Conservation (phyloP, 2,888 invertebrate species). For the Trissolcus brochymenae region DNA sequence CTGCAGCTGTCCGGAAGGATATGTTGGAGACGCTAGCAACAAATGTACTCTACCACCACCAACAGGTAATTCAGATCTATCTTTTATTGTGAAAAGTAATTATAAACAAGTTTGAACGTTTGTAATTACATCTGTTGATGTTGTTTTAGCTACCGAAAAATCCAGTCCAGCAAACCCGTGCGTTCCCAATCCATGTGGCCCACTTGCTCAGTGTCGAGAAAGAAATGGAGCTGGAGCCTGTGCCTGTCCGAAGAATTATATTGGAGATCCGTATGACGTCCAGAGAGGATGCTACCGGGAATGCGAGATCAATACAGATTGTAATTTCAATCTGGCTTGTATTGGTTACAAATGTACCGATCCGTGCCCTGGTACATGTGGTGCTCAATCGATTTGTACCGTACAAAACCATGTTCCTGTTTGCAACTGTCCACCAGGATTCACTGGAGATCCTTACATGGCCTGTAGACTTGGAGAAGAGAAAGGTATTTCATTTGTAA, state of each 20-base stretch:
- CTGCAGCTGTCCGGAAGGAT: slow-evolving; percentile 89
- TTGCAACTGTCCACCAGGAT: slow-evolving; percentile 86
- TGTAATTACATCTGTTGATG: not conserved
- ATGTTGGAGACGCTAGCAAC: slow-evolving; percentile 89
- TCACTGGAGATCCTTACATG: slow-evolving; percentile 89
- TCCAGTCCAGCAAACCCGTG: slow-evolving; percentile 40
- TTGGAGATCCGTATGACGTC: slow-evolving; percentile 88
- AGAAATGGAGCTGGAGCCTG: slow-evolving; percentile 91
- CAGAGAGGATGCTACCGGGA: slow-evolving; percentile 84
- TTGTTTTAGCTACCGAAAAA: slow-evolving; percentile 40
- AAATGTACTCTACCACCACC: slow-evolving; percentile 59
- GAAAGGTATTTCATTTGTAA: slow-evolving; percentile 50
- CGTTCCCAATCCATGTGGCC: slow-evolving; percentile 83
- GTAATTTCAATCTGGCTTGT: slow-evolving; percentile 84
- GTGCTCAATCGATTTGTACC: slow-evolving; percentile 86
- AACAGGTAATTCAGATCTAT: slow-evolving; percentile 39
- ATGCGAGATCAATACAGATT: slow-evolving; percentile 88
- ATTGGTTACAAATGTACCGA: slow-evolving; percentile 89
- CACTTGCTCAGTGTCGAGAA: slow-evolving; percentile 89
- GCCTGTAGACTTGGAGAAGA: slow-evolving; percentile 67
- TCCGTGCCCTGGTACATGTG: slow-evolving; percentile 91
- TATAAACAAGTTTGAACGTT: not conserved
- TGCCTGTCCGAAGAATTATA: slow-evolving; percentile 85
- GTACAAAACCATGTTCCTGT: slow-evolving; percentile 88
- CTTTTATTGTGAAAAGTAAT: not conserved